Percentiles rank a stretch among this genome's conserved stretches.
These are phyloP conservation scores for Microtus ochrogaster DNA, from an alignment of 2,113 vertebrate genomes.

Conservation along the genomic window DNA sequence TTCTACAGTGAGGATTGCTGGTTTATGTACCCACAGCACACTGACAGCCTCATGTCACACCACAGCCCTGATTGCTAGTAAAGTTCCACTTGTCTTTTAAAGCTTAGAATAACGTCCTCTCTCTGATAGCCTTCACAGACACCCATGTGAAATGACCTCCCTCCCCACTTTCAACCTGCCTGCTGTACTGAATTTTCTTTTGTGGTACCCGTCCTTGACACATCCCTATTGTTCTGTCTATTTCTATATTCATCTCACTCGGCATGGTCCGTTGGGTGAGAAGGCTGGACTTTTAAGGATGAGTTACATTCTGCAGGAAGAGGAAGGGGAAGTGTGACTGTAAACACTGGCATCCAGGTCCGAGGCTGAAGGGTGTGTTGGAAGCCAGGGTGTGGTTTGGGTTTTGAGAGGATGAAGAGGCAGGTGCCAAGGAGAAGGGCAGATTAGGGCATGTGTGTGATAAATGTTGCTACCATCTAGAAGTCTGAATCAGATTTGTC, in stretches of 20 bases:
- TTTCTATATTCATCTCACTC: not conserved
- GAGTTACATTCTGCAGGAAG: not conserved
- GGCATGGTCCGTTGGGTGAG: not conserved
- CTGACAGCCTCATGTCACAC: not conserved
- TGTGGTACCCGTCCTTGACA: rapidly evolving
- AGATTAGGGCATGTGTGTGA: not conserved
- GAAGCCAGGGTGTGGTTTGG: not conserved
- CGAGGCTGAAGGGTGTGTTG: too few relatives aligned
- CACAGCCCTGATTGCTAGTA: not conserved
- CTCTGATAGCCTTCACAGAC: not conserved
- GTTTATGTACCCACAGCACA: not conserved
- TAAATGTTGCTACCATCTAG: not conserved
- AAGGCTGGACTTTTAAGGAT: not conserved
- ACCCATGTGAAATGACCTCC: not conserved
- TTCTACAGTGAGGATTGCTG: not conserved
- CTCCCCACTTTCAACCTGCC: not conserved
- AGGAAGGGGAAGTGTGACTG: not conserved
- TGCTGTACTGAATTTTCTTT: not conserved
- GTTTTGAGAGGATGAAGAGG: not conserved
- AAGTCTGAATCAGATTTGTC: not conserved
- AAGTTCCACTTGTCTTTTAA: not conserved
- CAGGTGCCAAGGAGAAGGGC: not conserved
- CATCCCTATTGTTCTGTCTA: not conserved
- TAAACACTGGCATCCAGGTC: not conserved
- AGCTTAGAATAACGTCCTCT: not conserved